A percentile compares a stretch with the other conserved stretches of the same genome.
These are phyloP conservation scores for Ispidina lecontei DNA, from an alignment of 2,797 vertebrate species.

Conservation along the genomic window DNA sequence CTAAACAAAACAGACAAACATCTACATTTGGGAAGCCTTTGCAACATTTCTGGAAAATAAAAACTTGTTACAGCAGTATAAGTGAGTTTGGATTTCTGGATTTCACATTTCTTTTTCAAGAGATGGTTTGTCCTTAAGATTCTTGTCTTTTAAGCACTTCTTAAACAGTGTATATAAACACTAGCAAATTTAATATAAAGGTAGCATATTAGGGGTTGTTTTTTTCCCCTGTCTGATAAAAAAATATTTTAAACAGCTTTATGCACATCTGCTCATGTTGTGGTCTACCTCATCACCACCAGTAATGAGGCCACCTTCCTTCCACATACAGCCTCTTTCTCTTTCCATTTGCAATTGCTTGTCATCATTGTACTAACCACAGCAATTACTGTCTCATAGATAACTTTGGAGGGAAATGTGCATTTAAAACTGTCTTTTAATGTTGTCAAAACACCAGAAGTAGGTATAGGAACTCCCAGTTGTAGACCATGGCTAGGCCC, in stretches of 20 bases:
- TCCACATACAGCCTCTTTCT: background rate
- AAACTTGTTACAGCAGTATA: background rate
- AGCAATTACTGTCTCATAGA: background rate
- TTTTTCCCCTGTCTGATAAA: background rate
- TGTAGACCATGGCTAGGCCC: background rate
- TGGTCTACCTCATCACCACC: background rate
- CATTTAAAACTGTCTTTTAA: background rate
- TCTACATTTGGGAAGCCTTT: background rate
- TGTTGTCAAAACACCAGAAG: background rate
- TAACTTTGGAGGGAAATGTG: background rate
- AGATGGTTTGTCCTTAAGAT: background rate
- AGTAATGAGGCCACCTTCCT: background rate
- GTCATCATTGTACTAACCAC: background rate
- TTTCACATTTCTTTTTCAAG: background rate
- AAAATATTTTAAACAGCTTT: background rate
- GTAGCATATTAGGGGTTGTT: no score
- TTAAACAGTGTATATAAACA: background rate
- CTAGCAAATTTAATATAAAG: background rate
- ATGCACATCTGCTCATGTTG: background rate
- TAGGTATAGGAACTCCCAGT: background rate
- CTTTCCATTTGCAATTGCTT: background rate
- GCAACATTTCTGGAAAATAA: background rate
- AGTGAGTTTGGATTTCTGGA: background rate
- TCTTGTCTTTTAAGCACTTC: background rate
- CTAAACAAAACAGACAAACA: rapidly evolving